Base-by-base conservation (phyloP, 1,140 invertebrate species). In the Drosophila navojoa region DNA sequence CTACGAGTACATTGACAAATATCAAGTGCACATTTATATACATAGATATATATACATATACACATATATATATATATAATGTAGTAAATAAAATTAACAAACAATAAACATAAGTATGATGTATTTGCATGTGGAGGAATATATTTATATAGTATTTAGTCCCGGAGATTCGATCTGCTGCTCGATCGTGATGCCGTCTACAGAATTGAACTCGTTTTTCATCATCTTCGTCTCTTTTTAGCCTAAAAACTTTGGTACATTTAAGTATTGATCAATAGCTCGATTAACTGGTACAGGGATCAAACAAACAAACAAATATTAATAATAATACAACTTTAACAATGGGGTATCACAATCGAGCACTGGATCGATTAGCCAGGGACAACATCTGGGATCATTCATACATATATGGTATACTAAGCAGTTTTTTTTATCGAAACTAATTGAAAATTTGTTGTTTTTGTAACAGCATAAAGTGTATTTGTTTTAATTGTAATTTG, bases 1-100 rank as follows among this genome's bases (percentile, higher is more conserved):
- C 84, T 86, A 87, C 81, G 58, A 69, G 74, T 80, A 74, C 61
- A 77, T 64, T 79, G 64, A 77, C 66, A 73, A 77, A 77, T 77
- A 73, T 61, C 70, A 50, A 73, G 77, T 73, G 76, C 71, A 76
- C 35, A 38, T 38, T 11, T 38, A 38, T 38, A 38, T 38, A 38
- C 35, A 38, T 38, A 66, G 52, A 38, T 68, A 66, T 67, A 60
- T 71, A 60, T 80, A 61, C 58, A 68, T 27, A 76, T 61, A 77
- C 69, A 80, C 50, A 52, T 22, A 22, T 2, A 2, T 75, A 61
- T 61, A 62, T 19, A 76, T 55, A 77, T 73, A 79, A 45, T 57
- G 59, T 66, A 42, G 54, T 44, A 44, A 86, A 87, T 80, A 73
- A 86, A 78, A 80, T 76, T 86, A 86, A 86, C 81, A 86, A 75